Evolutionary conservation across 2,113 vertebrate species (phyloP).

Genomic region (Ahaetulla prasina): DNA sequence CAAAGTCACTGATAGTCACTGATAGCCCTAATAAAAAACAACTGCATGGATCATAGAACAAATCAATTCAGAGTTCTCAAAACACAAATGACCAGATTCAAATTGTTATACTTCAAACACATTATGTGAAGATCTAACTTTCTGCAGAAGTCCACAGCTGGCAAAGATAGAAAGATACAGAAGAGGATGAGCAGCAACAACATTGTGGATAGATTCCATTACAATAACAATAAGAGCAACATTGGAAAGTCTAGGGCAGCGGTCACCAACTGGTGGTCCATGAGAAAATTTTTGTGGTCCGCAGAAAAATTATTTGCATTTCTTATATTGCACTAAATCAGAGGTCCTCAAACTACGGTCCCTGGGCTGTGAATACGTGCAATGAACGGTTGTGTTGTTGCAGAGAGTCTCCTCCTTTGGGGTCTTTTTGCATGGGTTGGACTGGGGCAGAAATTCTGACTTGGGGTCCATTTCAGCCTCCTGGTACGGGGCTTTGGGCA

Average conservation of each 20-base stretch:
- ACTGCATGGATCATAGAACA: not conserved
- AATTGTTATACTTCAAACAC: not conserved
- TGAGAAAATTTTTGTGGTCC: too few relatives aligned
- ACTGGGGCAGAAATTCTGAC: too few relatives aligned
- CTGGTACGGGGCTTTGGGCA: too few relatives aligned
- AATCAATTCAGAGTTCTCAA: not conserved
- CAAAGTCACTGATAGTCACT: not conserved
- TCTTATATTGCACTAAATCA: too few relatives aligned
- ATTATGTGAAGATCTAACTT: not conserved
- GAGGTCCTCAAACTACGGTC: too few relatives aligned
- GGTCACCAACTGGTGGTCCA: too few relatives aligned
- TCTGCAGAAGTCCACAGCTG: not conserved
- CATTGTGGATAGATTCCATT: not conserved
- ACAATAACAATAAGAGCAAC: not conserved
- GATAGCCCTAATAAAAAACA: not conserved
- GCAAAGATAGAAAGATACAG: not conserved
- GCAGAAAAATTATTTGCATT: too few relatives aligned
- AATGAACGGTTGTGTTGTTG: too few relatives aligned
- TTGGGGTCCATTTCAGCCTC: too few relatives aligned
- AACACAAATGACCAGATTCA: not conserved
- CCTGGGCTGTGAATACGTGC: too few relatives aligned
- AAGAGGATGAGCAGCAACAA: not conserved
- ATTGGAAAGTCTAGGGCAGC: not conserved
- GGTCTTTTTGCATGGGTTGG: too few relatives aligned
- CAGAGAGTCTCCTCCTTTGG: too few relatives aligned